A percentile compares a stretch with the other conserved stretches of the same genome.
Evolutionary conservation across 23 tunicate genomes (phyloP).

Genomic region (Ascidia mentula): DNA sequence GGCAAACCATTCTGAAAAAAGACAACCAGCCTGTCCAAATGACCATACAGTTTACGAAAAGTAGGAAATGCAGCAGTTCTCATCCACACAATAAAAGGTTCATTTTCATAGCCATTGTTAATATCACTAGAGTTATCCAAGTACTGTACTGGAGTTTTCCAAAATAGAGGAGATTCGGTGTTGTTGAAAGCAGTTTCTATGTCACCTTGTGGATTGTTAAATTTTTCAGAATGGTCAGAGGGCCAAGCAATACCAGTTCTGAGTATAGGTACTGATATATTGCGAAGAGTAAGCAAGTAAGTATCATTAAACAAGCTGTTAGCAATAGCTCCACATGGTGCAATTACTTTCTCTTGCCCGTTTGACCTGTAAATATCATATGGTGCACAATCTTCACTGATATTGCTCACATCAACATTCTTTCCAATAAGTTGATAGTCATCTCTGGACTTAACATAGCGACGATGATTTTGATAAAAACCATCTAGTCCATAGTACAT

Average conservation of each 20-base stretch:
- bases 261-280: slow-evolving; percentile 8
- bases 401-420: background rate
- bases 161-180: slow-evolving; percentile 49
- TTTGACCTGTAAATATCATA: slow-evolving; percentile 11
- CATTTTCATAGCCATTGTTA: slow-evolving; percentile 94
- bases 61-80: slow-evolving; percentile 96
- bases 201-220: slow-evolving; percentile 66
- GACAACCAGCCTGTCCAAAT: slow-evolving; percentile 14
- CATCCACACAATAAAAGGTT: slow-evolving; percentile 98
- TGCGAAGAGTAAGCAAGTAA: slow-evolving; percentile 18
- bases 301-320: slow-evolving; percentile 95
- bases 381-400: slow-evolving; percentile 65
- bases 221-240: slow-evolving; percentile 73
- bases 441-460: slow-evolving; percentile 99
- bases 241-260: slow-evolving; percentile 88
- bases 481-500: slow-evolving; percentile 78
- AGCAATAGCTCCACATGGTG: slow-evolving; percentile 99
- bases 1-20: slow-evolving; percentile 23
- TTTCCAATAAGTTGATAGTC: slow-evolving; percentile 76
- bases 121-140: slow-evolving; percentile 31
- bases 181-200: slow-evolving; percentile 17
- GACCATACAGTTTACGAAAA: slow-evolving; percentile 90
- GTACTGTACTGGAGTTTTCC: slow-evolving; percentile 62
- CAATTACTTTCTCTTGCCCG: slow-evolving; percentile 26
- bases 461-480: slow-evolving; percentile 95